phyloP scores from a whole-genome alignment of 2,888 invertebrate species.

The Tetragnatha montana region DNA sequence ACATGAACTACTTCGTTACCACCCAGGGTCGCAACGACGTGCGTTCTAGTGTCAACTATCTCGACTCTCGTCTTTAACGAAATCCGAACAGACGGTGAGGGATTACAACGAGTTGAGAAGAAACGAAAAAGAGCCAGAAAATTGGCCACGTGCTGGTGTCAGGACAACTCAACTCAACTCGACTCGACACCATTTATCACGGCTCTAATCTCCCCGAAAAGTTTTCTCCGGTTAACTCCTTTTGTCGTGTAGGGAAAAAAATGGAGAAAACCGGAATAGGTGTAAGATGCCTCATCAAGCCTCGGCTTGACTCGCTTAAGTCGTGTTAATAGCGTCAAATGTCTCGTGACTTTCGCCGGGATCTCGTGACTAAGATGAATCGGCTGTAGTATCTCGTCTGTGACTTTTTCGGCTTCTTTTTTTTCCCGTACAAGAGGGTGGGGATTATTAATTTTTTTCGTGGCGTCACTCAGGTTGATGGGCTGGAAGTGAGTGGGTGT shows the following conservation, averaged over 20 bases:
- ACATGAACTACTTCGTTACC: too few species aligned
- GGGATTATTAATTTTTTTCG: slow-evolving; percentile 13
- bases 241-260: slow-evolving; percentile 35
- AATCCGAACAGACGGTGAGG: slow-evolving; percentile 22
- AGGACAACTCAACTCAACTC: slow-evolving; percentile 21
- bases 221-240: slow-evolving; percentile 35
- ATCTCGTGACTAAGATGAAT: slow-evolving; percentile 64
- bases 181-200: slow-evolving; percentile 52
- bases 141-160: slow-evolving; percentile 20
- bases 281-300: slow-evolving; percentile 36
- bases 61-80: not conserved
- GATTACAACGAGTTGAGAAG: slow-evolving; percentile 18
- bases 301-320: slow-evolving; percentile 64
- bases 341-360: slow-evolving; percentile 22
- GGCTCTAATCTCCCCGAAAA: slow-evolving; percentile 53
- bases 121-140: slow-evolving; percentile 15
- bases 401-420: slow-evolving; percentile 24
- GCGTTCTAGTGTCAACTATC: too few species aligned
- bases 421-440: not conserved
- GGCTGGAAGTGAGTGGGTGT: slow-evolving; percentile 18
- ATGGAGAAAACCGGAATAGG: slow-evolving; percentile 9
- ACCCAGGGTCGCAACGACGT: too few species aligned
- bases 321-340: slow-evolving; percentile 65
- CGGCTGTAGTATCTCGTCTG: slow-evolving; percentile 60
- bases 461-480: slow-evolving; percentile 13